Conservation (phyloP, 2,113 vertebrate genomes). For the Hippopotamus amphibius region DNA sequence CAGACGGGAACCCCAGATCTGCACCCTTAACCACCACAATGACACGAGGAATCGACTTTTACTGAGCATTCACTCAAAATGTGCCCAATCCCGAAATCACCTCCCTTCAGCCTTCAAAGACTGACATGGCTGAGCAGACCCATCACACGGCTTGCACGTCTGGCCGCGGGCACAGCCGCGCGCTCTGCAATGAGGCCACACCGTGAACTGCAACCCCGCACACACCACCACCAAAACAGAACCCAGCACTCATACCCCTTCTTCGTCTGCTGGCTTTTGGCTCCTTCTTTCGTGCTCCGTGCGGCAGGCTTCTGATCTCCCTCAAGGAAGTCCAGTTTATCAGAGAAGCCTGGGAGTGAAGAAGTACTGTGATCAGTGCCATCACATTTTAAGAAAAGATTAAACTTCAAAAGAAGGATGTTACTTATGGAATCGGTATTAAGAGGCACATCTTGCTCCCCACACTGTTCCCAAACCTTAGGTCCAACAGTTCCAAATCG, state of each 20-base stretch:
- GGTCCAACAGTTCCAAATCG: background rate
- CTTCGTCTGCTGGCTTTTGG: constrained; percentile 80
- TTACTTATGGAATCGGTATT: background rate
- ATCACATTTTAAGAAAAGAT: background rate
- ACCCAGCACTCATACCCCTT: constrained; percentile 80
- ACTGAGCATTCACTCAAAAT: background rate
- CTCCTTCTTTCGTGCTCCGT: constrained; percentile 80
- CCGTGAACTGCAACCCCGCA: background rate
- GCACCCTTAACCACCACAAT: background rate
- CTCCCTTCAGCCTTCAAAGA: background rate
- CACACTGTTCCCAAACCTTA: background rate
- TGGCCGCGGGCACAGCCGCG: rapidly evolving
- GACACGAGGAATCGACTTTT: background rate
- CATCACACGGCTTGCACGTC: background rate
- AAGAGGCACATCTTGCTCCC: background rate
- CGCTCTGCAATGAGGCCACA: background rate
- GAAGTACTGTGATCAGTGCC: background rate
- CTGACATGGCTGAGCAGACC: background rate
- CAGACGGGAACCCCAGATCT: background rate
- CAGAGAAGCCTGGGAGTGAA: constrained; percentile 92
- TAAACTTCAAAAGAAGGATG: background rate
- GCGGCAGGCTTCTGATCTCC: constrained; percentile 87
- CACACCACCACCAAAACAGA: background rate
- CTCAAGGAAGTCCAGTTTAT: constrained; percentile 98
- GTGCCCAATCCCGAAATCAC: background rate